Evolutionary conservation across 1,140 invertebrate species (phyloP), one percentile per base, ranked within the genome.

Genomic region (Leptestheria dahalacensis): DNA sequence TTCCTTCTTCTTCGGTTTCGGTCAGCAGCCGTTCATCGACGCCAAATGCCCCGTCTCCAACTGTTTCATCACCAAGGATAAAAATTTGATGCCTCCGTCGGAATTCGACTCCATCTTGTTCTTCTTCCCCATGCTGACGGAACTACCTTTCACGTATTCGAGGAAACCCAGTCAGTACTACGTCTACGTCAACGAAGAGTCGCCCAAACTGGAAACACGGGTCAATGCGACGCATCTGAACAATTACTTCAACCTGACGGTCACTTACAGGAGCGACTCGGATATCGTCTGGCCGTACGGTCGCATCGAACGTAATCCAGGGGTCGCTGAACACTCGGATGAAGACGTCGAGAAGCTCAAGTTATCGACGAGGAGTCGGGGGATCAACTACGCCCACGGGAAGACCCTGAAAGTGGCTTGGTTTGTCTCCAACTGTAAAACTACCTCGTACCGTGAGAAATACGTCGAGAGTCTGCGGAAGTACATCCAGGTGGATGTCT

Each of bases 351-450:
- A 20, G 11, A 20, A 20, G 21, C 15, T 41, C 12, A 25, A 33
- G 15, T 15, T 21, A 33, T 23, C 53, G 0, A 56, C 53, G 12
- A 26, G 41, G 23, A 56, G 23, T 9, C 6, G 33, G 15, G 53
- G 53, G 6, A 26, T 28, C 33, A 56, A 56, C 26, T 56, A 33
- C n/a, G 53, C 64, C 24, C 49, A 57, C 47, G 60, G 61, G 18
- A 74, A 76, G 60, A 69, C 62, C 4, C 75, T 73, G 62, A 65
- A 71, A 50, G 77, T 77, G 1, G 76, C 77, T 0, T 84, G 81
- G 80, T 76, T 83, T 61, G 79, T 83, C 1, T 80, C 78, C 53
- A 80, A 85, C 66, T 86, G 84, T 64, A 15, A 65, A 1, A 71
- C 78, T 0, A 63, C 61, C 9, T 79, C 79, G 62, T 68, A 69